Percentiles rank a stretch among this genome's conserved stretches.
These are phyloP conservation scores for Rosalia funebris DNA, from an alignment of 2,888 invertebrate genomes.

Conservation along the genomic window DNA sequence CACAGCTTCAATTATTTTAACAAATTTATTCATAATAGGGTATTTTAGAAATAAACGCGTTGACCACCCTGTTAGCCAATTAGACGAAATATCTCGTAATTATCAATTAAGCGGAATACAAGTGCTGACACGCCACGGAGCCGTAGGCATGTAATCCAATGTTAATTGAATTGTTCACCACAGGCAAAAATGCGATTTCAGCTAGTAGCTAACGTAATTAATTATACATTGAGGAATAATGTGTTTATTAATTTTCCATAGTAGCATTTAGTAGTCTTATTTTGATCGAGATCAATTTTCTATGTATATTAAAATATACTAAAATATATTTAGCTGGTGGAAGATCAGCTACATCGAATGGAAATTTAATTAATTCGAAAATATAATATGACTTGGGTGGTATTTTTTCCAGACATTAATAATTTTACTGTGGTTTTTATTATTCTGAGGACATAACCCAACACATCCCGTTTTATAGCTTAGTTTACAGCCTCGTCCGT, in stretches of 20 bases:
- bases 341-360: too few relatives aligned
- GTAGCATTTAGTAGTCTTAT: too few relatives aligned
- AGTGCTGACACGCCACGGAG: constrained; percentile 44
- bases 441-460: constrained; percentile 7
- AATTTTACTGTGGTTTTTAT: constrained; percentile 28
- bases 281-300: too few relatives aligned
- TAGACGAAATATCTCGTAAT: constrained; percentile 61
- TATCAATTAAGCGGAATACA: constrained; percentile 60
- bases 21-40: constrained; percentile 14
- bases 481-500: not conserved
- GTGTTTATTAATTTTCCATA: constrained; percentile 51
- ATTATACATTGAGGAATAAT: constrained; percentile 48
- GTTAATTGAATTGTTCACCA: constrained; percentile 53
- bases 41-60: constrained; percentile 19
- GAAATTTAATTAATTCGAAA: constrained; percentile 13
- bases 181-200: constrained; percentile 41
- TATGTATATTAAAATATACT: too few relatives aligned
- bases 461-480: constrained; percentile 23
- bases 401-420: constrained; percentile 26
- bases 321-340: too few relatives aligned
- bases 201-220: constrained; percentile 52
- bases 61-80: constrained; percentile 62
- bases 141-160: constrained; percentile 45
- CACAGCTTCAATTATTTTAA: not conserved
- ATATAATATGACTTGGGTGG: constrained; percentile 22